phyloP scores from a whole-genome alignment of 2,797 vertebrate species.

The Ficedula albicollis region DNA sequence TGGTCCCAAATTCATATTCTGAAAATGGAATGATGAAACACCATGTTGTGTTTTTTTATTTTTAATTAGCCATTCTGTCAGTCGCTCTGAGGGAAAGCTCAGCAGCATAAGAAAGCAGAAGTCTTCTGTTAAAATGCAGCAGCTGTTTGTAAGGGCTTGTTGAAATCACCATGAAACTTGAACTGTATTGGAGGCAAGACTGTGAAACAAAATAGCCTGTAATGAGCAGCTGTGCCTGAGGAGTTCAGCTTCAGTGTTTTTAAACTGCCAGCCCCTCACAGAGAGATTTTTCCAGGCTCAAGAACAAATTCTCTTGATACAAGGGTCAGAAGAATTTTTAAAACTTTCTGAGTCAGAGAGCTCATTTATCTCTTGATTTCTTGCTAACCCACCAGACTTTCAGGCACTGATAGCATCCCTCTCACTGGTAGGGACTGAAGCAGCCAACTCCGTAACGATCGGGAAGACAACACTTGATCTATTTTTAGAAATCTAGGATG shows the following conservation, averaged over 20 bases:
- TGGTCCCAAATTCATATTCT: background rate
- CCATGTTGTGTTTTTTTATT: too few relatives aligned
- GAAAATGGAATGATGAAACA: conserved; percentile 34
- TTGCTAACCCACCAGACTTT: background rate
- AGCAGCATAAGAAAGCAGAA: background rate
- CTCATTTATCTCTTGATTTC: background rate
- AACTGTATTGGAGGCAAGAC: conserved; percentile 13
- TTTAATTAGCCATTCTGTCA: background rate
- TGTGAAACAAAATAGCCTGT: conserved; percentile 61
- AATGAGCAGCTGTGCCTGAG: conserved; percentile 64
- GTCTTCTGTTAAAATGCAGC: conserved; percentile 27
- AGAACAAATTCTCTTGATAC: background rate
- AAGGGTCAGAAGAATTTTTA: background rate
- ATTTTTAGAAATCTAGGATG: conserved; percentile 3
- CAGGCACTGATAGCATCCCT: background rate
- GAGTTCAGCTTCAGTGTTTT: conserved; percentile 5
- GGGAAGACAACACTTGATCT: background rate
- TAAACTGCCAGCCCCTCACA: accelerated
- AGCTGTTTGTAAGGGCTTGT: conserved; percentile 56
- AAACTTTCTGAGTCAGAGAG: background rate
- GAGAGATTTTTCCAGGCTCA: background rate
- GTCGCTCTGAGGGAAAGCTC: background rate
- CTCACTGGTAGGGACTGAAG: background rate
- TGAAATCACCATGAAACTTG: conserved; percentile 57
- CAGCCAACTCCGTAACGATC: background rate